Evolutionary conservation across 1,140 invertebrate species (phyloP), one percentile per base, ranked within the genome.

Genomic region (Oppia nitens): DNA sequence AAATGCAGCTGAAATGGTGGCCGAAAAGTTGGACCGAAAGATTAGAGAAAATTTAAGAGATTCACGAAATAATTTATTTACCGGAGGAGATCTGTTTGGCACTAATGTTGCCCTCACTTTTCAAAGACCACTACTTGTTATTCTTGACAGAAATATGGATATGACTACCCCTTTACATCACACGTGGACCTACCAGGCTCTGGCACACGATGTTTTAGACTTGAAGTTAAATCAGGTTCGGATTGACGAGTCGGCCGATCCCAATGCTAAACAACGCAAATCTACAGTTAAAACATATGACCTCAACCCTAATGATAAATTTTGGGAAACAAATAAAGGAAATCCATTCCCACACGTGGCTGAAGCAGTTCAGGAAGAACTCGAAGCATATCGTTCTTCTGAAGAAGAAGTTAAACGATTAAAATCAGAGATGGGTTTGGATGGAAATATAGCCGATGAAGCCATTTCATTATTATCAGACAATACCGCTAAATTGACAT

Each of bases 171-270:
- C 91, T 40, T 73, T 99, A 60, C 92, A 98, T 79, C 96, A 99
- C 72, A 96, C 95, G 2, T 99, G 96, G 96, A 98, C 93, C 1
- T 99, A 99, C 72, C 92, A 97, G 74, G 94, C 95, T 12, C 70
- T 99, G 55, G 83, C 87, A 28, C 93, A 98, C 72, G 94, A 98
- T 78, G 83, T 97, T 1, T 70, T 97, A 17, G 86, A 96, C 67
- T 76, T 96, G 55, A 81, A 86, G 23, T 73, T 97, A 50, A 98
- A 98, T 72, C 73, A 87, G 61, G 79, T 93, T 1, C 78, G 84
- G 27, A 79, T 92, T 23, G 83, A 85, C 64, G 87, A 91, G 67
- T 32, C 45, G 24, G 77, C 74, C 60, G 32, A 29, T 29, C 12
- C 2, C 6, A 47, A 17, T 32, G 11, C 12, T 17, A 62, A 60